Percentiles rank a stretch among this genome's conserved stretches.
These are phyloP conservation scores for Oikopleura dioica DNA, from an alignment of 23 tunicate genomes.

Conservation along the genomic window DNA sequence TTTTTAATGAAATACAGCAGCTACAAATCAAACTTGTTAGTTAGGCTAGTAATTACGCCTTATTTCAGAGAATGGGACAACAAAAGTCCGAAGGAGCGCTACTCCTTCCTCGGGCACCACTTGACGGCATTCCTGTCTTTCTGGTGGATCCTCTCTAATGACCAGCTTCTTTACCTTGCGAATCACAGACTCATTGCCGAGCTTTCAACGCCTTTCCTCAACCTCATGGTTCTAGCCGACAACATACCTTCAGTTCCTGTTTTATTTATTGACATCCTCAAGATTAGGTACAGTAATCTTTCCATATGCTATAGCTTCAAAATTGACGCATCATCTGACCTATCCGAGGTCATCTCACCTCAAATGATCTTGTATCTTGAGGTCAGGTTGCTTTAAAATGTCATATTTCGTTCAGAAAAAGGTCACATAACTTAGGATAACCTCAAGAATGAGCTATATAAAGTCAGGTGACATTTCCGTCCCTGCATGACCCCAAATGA, in stretches of 20 bases:
- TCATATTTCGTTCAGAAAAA: no score
- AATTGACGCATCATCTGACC: no score
- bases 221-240: not conserved
- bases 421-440: no score
- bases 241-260: not conserved
- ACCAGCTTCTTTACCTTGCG: not conserved
- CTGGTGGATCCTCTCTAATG: not conserved
- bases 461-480: no score
- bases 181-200: not conserved
- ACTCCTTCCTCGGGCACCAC: not conserved
- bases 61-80: not conserved
- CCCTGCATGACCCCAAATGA: no score
- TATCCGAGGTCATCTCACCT: no score
- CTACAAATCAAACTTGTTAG: not conserved
- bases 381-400: no score
- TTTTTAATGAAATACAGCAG: not conserved
- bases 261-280: not conserved
- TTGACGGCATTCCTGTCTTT: not conserved
- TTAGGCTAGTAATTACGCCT: not conserved
- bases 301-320: no score
- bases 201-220: not conserved
- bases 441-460: no score
- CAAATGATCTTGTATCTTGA: no score
- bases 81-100: not conserved
- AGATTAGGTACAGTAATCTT: no score